Evolutionary conservation across 2,888 invertebrate genomes (phyloP).

Genomic region (Nemotelus pantherinus): DNA sequence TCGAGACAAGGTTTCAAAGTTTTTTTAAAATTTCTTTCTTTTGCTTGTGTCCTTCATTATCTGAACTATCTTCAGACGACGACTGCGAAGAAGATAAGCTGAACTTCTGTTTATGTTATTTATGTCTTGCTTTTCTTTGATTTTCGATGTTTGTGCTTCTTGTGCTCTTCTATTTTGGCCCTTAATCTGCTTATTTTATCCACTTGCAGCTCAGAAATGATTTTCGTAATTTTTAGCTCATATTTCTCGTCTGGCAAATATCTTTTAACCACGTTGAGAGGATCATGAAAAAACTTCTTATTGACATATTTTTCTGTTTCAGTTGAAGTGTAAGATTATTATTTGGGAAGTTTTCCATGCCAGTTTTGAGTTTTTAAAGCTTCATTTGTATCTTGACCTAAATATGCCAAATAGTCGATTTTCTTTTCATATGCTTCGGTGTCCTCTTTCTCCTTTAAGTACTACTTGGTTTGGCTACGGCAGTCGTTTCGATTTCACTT

Average conservation of each 20-base stretch:
- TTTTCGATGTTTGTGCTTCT: slow-evolving; percentile 57
- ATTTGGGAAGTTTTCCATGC: slow-evolving; percentile 79
- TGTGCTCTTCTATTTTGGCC: slow-evolving; percentile 53
- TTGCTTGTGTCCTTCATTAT: slow-evolving; percentile 50
- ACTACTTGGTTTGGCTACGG: slow-evolving; percentile 76
- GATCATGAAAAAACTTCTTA: slow-evolving; percentile 77
- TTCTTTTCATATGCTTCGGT: slow-evolving; percentile 97
- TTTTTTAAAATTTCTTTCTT: slow-evolving; percentile 69
- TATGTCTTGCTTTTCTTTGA: slow-evolving; percentile 54
- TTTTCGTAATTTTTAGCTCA: slow-evolving; percentile 5
- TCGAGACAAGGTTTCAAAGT: slow-evolving; percentile 81
- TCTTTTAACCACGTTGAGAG: slow-evolving; percentile 73
- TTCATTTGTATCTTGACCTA: slow-evolving; percentile 93
- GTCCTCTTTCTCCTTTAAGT: slow-evolving; percentile 88
- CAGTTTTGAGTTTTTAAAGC: slow-evolving; percentile 85
- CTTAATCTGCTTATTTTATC: slow-evolving; percentile 49
- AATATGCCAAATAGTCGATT: slow-evolving; percentile 94
- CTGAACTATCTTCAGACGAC: slow-evolving; percentile 55
- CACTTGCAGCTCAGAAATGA: not conserved
- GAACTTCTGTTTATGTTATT: slow-evolving; percentile 45
- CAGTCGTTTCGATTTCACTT: slow-evolving; percentile 74
- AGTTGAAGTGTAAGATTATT: slow-evolving; percentile 56
- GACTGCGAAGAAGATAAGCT: not conserved
- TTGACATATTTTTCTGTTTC: slow-evolving; percentile 71
- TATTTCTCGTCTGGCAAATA: slow-evolving; percentile 40